Conservation (phyloP, 2,888 invertebrate genomes). For the Tineola bisselliella region DNA sequence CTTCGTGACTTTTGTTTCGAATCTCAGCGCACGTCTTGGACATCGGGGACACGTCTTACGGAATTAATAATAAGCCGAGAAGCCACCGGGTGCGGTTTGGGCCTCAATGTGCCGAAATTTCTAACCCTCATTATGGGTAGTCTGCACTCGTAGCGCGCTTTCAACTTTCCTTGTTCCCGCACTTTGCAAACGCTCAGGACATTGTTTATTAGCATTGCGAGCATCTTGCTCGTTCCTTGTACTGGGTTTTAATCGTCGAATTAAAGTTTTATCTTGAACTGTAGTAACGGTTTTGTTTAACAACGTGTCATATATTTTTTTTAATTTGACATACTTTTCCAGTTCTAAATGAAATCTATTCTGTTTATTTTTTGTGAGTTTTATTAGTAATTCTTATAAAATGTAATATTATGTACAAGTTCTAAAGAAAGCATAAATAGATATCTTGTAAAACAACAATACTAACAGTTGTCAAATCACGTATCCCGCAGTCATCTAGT, state of each 20-base stretch:
- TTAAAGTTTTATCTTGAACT: constrained; percentile 36
- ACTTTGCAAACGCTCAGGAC: constrained; percentile 18
- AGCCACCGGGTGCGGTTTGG: constrained; percentile 57
- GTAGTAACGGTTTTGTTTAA: background rate
- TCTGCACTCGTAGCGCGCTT: constrained; percentile 61
- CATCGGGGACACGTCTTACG: constrained; percentile 69
- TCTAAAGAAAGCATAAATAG: background rate
- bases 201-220: constrained; percentile 62
- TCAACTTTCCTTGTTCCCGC: constrained; percentile 56
- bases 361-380: too few relatives aligned
- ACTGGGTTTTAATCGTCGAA: constrained; percentile 57
- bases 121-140: constrained; percentile 64
- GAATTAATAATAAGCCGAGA: constrained; percentile 70
- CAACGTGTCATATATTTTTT: background rate
- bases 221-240: constrained; percentile 47
- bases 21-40: constrained; percentile 68
- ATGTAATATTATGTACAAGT: too few relatives aligned
- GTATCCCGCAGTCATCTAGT: constrained; percentile 24
- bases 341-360: too few relatives aligned
- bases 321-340: too few relatives aligned
- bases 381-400: too few relatives aligned
- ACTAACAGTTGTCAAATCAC: constrained; percentile 32
- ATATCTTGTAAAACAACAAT: constrained; percentile 25
- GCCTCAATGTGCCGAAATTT: constrained; percentile 65
- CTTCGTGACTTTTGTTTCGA: constrained; percentile 65